Conservation (phyloP, 2,888 invertebrate species). For the Panopea generosa region DNA sequence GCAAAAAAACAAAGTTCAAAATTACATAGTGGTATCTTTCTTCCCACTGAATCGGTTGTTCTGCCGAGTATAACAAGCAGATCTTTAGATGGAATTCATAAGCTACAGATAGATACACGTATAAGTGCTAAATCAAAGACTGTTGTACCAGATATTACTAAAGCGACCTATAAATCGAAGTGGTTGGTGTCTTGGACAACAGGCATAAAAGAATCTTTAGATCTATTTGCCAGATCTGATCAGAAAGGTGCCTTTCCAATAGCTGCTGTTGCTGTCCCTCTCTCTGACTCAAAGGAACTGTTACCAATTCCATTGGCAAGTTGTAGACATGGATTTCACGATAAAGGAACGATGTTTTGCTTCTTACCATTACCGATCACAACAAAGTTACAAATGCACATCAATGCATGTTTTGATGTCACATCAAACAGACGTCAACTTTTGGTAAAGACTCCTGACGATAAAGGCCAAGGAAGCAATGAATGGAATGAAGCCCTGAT, state of each 20-base stretch:
- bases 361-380: conserved; percentile 81
- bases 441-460: conserved; percentile 71
- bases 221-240: background rate
- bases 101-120: no score
- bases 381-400: conserved; percentile 73
- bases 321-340: conserved; percentile 57
- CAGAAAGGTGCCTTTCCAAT: conserved; percentile 62
- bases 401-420: conserved; percentile 81
- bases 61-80: no score
- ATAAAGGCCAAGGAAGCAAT: conserved; percentile 59
- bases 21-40: no score
- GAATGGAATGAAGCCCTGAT: conserved; percentile 61
- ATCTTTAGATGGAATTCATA: no score
- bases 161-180: background rate
- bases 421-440: conserved; percentile 77
- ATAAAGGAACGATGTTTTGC: conserved; percentile 74
- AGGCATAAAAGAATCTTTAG: conserved; percentile 13
- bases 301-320: background rate
- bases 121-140: no score
- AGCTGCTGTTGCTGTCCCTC: conserved; percentile 74
- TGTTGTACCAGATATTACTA: no score
- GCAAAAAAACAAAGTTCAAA: no score
- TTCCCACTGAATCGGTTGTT: no score
- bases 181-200: conserved; percentile 64
- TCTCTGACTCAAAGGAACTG: conserved; percentile 4